Percentiles rank a stretch among this genome's conserved stretches.
phyloP scores from a whole-genome alignment of 2,797 vertebrate genomes.

The Anas bahamensis region DNA sequence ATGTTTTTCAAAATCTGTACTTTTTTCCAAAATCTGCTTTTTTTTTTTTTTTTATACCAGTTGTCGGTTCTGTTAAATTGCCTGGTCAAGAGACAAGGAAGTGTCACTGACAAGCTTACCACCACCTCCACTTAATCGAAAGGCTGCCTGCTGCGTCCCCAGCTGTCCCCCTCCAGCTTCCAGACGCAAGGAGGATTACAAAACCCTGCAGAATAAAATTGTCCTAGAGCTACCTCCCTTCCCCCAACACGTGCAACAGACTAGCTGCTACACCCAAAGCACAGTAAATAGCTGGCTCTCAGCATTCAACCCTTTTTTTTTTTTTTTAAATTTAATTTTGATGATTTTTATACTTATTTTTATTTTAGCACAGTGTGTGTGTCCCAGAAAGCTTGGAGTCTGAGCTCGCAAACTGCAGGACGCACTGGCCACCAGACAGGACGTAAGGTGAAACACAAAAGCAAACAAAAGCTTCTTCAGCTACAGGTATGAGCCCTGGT shows the following conservation, averaged over 20 bases:
- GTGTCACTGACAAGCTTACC: neutral
- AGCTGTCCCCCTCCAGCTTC: neutral
- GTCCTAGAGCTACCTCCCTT: neutral
- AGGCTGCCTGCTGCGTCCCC: conserved; percentile 12
- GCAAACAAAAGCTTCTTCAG: neutral
- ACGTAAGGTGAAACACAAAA: neutral
- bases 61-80: neutral
- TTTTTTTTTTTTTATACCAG: neutral
- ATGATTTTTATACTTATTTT: too few relatives aligned
- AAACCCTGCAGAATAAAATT: neutral
- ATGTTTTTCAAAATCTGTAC: neutral
- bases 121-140: neutral
- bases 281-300: neutral
- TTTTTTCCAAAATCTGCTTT: neutral
- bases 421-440: too few relatives aligned
- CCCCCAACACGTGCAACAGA: neutral
- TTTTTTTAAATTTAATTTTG: too few relatives aligned
- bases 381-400: neutral
- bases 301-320: neutral
- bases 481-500: neutral
- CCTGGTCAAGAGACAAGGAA: neutral
- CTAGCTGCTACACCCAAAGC: neutral
- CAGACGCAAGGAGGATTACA: neutral
- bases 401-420: neutral
- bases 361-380: neutral